Evolutionary conservation across 2,888 invertebrate species (phyloP).

Genomic region (Yponomeuta evonymella): DNA sequence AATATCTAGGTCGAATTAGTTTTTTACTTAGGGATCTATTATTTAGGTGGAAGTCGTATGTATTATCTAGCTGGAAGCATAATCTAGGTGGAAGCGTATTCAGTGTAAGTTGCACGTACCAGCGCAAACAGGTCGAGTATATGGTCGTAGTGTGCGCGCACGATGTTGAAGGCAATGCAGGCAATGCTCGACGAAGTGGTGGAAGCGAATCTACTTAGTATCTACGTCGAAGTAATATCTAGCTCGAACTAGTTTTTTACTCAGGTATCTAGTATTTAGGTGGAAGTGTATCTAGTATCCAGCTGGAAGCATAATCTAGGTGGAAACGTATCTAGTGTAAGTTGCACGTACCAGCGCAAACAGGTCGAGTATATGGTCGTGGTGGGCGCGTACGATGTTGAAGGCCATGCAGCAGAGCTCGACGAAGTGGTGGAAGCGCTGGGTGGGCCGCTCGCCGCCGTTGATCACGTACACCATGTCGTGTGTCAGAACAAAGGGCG

Average conservation of each 20-base stretch:
- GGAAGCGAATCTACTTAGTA: slow-evolving; percentile 78
- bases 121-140: slow-evolving; percentile 93
- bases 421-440: slow-evolving; percentile 97
- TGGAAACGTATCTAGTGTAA: too few species aligned
- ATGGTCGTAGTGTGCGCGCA: slow-evolving; percentile 92
- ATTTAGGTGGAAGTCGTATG: too few species aligned
- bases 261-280: too few species aligned
- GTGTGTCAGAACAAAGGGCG: slow-evolving; percentile 97
- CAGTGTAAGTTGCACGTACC: slow-evolving; percentile 61
- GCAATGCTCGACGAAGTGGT: slow-evolving; percentile 98
- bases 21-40: too few species aligned
- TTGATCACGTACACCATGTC: slow-evolving; percentile 99
- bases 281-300: too few species aligned
- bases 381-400: slow-evolving; percentile 93
- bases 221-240: too few species aligned
- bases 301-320: too few species aligned
- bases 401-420: slow-evolving; percentile 98
- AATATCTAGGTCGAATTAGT: too few species aligned
- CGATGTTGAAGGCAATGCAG: slow-evolving; percentile 97
- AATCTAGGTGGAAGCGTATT: too few species aligned
- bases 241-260: too few species aligned
- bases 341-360: slow-evolving; percentile 84
- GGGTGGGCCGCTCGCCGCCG: slow-evolving; percentile 94
- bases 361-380: slow-evolving; percentile 91
- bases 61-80: too few species aligned